Conservation (phyloP, 2,888 invertebrate species). For the Chironomus tentans region DNA sequence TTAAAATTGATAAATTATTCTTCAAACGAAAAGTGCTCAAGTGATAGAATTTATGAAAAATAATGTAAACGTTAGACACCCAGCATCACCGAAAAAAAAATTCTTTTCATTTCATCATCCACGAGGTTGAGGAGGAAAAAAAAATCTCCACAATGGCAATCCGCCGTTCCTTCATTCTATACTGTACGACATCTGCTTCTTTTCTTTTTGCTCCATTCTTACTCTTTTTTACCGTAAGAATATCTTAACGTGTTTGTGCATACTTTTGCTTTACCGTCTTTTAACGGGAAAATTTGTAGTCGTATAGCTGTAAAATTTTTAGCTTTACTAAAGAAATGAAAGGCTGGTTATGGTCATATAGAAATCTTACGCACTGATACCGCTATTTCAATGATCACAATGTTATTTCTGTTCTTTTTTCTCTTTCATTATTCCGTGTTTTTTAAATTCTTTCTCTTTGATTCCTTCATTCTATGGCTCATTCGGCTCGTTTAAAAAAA, state of each 20-base stretch:
- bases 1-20: background rate
- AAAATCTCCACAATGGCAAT: background rate
- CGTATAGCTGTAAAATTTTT: constrained; percentile 19
- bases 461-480: background rate
- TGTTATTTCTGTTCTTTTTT: background rate
- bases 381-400: constrained; percentile 13
- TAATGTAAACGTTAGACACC: background rate
- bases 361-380: constrained; percentile 18
- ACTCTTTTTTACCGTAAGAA: background rate
- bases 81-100: background rate
- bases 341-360: constrained; percentile 23
- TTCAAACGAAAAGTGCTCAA: background rate
- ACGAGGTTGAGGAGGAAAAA: too few species aligned
- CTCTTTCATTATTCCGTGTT: background rate
- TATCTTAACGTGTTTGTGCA: background rate
- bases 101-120: background rate
- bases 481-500: too few species aligned
- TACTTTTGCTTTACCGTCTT: constrained; percentile 8
- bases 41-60: background rate
- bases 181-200: background rate
- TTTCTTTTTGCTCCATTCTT: constrained; percentile 6
- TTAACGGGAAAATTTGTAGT: constrained; percentile 23
- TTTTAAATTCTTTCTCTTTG: background rate
- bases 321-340: background rate
- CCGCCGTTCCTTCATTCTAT: background rate